Evolutionary conservation across 2,113 vertebrate species (phyloP), one percentile per base, ranked within the genome.

Genomic region (Scomber scombrus): DNA sequence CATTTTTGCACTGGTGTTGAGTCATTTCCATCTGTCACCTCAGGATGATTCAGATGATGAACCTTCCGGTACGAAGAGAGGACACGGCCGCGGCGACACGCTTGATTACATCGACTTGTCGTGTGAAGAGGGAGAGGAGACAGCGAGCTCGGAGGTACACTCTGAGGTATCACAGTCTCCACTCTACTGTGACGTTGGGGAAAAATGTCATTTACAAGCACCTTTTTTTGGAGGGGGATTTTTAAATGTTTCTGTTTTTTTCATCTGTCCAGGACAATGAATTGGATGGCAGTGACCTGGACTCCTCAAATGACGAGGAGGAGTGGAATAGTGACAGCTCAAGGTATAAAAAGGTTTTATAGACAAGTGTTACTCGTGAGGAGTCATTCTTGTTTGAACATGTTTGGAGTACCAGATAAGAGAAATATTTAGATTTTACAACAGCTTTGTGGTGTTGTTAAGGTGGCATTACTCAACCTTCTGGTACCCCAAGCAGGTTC

Each of bases 311-410:
- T 70, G 96, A 97, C 57, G 96, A 97, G 56, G 96, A 97, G 62
- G 95, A 99, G 62, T 99, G 98, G 97, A 97, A 91, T 45, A 99
- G 96, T 92, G 97, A 97, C 80, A 96, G 94, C 77, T 96, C 97
- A 12, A 98, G 97, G 97, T 98, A 95, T 50, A 13, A 51, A 10
- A 16, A 51, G 10, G 23, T 56, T 65, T 14, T 23, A 1, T 26
- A 49, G 16, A 15, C 13, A 12, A 52, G 3, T 9, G 45, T 66
- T 34, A 19, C 19, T 57, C 13, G 2, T 61, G 1, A 3, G 0
- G 3, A 66, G 13, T 62, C 3, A 19, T 21, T 54, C 16, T 78
- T 45, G 19, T 67, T 71, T 83, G 11, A 65, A 50, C 29, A 73
- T 55, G 50, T 71, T 80, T 68, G 14, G 23, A 23, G 29, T 34